Percentiles rank a stretch among this genome's conserved stretches.
phyloP scores from a whole-genome alignment of 2,888 invertebrate genomes.

The Mycogona germanica region DNA sequence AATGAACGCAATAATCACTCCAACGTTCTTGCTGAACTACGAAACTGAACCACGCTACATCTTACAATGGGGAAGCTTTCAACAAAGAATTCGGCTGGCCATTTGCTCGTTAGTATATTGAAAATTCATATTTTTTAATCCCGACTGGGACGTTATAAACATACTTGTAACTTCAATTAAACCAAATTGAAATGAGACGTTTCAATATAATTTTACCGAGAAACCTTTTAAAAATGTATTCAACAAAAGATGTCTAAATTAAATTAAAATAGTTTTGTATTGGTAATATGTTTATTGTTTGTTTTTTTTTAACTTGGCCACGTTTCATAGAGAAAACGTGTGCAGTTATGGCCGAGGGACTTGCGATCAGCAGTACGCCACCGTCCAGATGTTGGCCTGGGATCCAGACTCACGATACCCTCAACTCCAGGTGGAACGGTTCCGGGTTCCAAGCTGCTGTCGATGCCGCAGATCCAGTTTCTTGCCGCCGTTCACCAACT shows the following conservation, averaged over 20 bases:
- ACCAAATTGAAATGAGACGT: too few relatives aligned
- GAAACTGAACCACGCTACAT: slow-evolving; percentile 10
- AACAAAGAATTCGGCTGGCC: slow-evolving; percentile 5
- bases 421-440: slow-evolving; percentile 3
- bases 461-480: not conserved
- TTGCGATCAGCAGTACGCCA: slow-evolving; percentile 10
- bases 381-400: slow-evolving; percentile 13
- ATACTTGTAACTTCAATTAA: not conserved
- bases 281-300: not conserved
- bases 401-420: not conserved
- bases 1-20: not conserved
- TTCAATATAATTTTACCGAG: not conserved
- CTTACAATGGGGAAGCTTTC: not conserved
- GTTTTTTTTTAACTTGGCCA: not conserved
- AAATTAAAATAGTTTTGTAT: not conserved
- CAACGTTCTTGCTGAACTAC: slow-evolving; percentile 8
- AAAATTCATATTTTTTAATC: too few relatives aligned
- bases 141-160: slow-evolving; percentile 7
- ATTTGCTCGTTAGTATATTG: too few relatives aligned
- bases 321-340: not conserved
- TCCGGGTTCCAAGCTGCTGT: slow-evolving; percentile 15
- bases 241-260: not conserved
- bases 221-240: not conserved
- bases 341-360: slow-evolving; percentile 6
- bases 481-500: too few relatives aligned